Evolutionary conservation across 2,888 invertebrate species (phyloP).

Genomic region (Cataglyphis livida): DNA sequence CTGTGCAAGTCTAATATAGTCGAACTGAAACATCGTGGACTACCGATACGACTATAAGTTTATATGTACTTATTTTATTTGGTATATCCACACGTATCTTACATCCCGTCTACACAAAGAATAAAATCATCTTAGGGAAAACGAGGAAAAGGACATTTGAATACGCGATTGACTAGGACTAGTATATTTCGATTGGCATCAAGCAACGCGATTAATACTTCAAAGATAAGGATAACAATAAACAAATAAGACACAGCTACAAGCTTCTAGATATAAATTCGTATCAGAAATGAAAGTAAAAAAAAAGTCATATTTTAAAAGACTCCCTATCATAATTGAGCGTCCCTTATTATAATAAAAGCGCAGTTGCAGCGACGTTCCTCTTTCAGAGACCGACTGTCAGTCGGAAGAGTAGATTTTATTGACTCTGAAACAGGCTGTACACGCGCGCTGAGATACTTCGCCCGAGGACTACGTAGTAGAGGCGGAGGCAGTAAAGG

Average conservation of each 20-base stretch:
- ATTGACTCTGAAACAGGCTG: constrained; percentile 62
- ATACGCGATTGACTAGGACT: background rate
- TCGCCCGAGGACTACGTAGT: constrained; percentile 48
- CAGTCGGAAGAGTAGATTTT: constrained; percentile 61
- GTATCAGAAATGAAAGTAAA: background rate
- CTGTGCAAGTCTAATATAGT: background rate
- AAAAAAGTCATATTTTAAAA: background rate
- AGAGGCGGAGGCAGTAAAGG: constrained; percentile 58
- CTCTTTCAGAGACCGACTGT: constrained; percentile 48
- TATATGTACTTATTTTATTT: background rate
- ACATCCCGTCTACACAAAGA: background rate
- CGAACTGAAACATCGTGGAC: background rate
- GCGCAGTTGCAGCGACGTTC: background rate
- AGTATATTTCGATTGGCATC: background rate
- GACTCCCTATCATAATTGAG: background rate
- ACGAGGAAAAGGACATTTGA: too few species aligned
- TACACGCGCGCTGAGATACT: constrained; percentile 49
- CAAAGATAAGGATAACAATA: background rate
- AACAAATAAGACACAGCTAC: background rate
- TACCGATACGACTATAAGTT: background rate
- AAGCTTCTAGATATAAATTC: background rate
- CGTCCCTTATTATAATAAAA: background rate
- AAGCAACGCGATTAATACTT: background rate
- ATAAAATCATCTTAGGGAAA: background rate
- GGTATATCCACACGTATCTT: background rate